Conservation (phyloP, 2,888 invertebrate genomes). For the Molorchus minor region DNA sequence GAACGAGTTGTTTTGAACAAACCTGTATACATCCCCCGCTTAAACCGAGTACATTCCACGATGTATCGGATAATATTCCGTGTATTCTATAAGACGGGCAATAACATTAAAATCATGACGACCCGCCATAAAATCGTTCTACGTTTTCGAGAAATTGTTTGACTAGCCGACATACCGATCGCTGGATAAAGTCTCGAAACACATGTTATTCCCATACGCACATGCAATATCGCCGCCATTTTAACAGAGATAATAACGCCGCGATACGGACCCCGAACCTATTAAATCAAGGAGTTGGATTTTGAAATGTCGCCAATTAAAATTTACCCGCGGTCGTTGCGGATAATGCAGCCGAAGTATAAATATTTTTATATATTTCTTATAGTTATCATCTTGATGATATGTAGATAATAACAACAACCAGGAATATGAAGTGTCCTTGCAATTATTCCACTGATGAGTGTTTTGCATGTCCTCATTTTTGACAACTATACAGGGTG, state of each 20-base stretch:
- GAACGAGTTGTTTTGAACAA: not conserved
- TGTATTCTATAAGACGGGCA: constrained; percentile 8
- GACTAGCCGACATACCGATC: constrained; percentile 37
- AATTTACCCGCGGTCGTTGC: constrained; percentile 11
- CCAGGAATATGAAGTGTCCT: too few relatives aligned
- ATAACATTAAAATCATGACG: constrained; percentile 34
- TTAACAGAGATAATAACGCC: constrained; percentile 37
- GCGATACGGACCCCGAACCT: constrained; percentile 24
- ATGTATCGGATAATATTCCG: too few relatives aligned
- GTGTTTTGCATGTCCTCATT: too few relatives aligned
- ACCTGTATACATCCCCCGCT: not conserved
- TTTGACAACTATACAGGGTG: too few relatives aligned
- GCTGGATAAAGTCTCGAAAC: constrained; percentile 32
- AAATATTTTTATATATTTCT: too few relatives aligned
- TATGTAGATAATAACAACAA: too few relatives aligned
- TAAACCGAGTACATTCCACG: not conserved
- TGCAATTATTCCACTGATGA: too few relatives aligned
- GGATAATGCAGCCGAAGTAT: too few relatives aligned
- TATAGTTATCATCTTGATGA: too few relatives aligned
- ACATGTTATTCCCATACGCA: constrained; percentile 27
- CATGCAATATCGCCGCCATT: constrained; percentile 33
- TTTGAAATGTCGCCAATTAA: constrained; percentile 31
- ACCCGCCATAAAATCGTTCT: constrained; percentile 25
- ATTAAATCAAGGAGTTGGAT: constrained; percentile 26
- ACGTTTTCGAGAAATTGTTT: constrained; percentile 32